Conservation (phyloP, 2,113 vertebrate species). For the human region DNA sequence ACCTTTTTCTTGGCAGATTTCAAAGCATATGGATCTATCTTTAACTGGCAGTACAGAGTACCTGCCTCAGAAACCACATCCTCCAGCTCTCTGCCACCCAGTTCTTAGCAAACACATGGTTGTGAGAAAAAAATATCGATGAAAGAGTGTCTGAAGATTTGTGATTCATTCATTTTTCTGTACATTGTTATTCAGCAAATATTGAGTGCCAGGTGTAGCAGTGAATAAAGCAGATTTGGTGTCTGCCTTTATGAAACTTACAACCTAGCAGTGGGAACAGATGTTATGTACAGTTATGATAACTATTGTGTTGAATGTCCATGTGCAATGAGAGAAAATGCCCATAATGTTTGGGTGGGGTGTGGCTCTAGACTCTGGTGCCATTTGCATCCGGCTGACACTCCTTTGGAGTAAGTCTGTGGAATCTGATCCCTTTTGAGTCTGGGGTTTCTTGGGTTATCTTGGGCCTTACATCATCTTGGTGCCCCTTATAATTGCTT, state of each 20-base stretch:
- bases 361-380: neutral
- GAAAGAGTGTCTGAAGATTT: neutral
- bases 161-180: neutral
- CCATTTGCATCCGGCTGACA: neutral
- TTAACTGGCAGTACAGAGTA: neutral
- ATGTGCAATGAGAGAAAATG: neutral
- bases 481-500: neutral
- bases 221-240: neutral
- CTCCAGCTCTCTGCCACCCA: neutral
- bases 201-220: neutral
- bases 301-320: neutral
- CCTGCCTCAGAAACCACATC: neutral
- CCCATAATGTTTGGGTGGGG: too few relatives aligned
- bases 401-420: neutral
- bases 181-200: neutral
- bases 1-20: slow-evolving; percentile 3
- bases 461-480: neutral
- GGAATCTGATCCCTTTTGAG: neutral
- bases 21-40: neutral
- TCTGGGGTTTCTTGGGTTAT: neutral
- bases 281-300: neutral
- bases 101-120: neutral
- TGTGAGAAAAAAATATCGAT: neutral
- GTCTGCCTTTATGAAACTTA: neutral
- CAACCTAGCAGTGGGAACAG: neutral